Percentiles rank a stretch among this genome's conserved stretches.
phyloP scores from a whole-genome alignment of 2,888 invertebrate genomes.

The Diarsia brunnea region DNA sequence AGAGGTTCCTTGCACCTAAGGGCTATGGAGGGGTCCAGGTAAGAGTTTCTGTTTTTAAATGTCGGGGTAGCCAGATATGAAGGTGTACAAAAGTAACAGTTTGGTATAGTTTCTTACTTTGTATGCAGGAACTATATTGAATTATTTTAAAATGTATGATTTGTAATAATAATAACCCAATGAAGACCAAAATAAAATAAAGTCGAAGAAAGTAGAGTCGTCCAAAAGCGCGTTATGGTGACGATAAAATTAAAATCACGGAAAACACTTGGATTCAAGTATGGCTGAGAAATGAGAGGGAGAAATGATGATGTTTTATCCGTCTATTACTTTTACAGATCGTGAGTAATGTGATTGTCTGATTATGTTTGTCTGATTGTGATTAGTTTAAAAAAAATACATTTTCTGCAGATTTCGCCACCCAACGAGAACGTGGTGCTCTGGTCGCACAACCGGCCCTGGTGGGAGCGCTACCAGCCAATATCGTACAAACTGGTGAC shows the following conservation, averaged over 20 bases:
- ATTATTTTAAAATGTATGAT: too few species aligned
- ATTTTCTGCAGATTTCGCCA: slow-evolving; percentile 87
- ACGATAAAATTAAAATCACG: background rate
- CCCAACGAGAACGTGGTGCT: slow-evolving; percentile 90
- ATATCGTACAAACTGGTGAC: slow-evolving; percentile 94
- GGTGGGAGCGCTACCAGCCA: slow-evolving; percentile 97
- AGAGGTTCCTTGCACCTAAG: slow-evolving; percentile 92
- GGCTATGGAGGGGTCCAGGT: slow-evolving; percentile 94
- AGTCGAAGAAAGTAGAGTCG: background rate
- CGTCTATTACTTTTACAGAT: background rate
- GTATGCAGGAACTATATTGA: background rate
- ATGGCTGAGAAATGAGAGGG: background rate
- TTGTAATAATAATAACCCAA: too few species aligned
- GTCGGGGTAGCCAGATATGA: background rate
- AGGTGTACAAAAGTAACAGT: background rate
- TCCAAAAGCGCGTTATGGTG: background rate
- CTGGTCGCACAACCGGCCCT: slow-evolving; percentile 91
- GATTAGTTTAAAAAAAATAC: background rate
- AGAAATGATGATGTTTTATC: background rate
- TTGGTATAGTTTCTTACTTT: too few species aligned
- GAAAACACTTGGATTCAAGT: background rate
- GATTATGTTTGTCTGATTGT: too few species aligned
- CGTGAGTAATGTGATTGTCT: background rate
- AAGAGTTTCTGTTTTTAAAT: slow-evolving; percentile 29
- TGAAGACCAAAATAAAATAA: too few species aligned